Evolutionary conservation across 2,888 invertebrate genomes (phyloP).

Genomic region (Orthosia gracilis): DNA sequence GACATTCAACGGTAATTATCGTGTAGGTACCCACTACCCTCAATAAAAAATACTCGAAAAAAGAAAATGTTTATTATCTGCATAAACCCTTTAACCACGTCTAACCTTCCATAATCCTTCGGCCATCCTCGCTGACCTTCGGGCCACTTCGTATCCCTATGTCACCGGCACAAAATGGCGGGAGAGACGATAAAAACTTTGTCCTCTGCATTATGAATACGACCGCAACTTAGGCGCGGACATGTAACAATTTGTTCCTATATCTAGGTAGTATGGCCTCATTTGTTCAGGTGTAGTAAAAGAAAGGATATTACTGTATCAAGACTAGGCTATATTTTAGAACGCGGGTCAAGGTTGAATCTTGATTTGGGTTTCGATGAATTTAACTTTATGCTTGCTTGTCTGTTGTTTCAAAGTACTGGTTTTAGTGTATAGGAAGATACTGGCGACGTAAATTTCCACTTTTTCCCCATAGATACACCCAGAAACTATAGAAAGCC

Average conservation of each 20-base stretch:
- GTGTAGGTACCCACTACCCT: no score
- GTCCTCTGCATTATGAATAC: conserved; percentile 70
- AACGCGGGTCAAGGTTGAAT: neutral
- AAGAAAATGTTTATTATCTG: neutral
- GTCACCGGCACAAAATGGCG: conserved; percentile 56
- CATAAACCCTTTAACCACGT: neutral
- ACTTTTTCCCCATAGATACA: no score
- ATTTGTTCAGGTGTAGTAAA: neutral
- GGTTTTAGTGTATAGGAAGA: no score
- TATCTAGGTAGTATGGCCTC: neutral
- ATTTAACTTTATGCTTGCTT: neutral
- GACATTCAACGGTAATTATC: no score
- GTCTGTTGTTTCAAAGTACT: neutral
- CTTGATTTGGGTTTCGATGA: neutral
- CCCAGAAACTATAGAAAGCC: no score
- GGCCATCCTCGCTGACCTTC: conserved; percentile 65
- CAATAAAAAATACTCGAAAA: neutral
- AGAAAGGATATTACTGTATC: neutral
- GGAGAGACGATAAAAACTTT: conserved; percentile 64
- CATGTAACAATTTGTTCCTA: conserved; percentile 53
- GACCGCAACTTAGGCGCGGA: conserved; percentile 24
- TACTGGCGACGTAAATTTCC: no score
- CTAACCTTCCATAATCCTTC: conserved; percentile 41
- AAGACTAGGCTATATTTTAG: neutral
- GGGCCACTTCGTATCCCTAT: conserved; percentile 66